Evolutionary conservation across 2,113 vertebrate species (phyloP).

Genomic region (Dendropsophus ebraccatus): DNA sequence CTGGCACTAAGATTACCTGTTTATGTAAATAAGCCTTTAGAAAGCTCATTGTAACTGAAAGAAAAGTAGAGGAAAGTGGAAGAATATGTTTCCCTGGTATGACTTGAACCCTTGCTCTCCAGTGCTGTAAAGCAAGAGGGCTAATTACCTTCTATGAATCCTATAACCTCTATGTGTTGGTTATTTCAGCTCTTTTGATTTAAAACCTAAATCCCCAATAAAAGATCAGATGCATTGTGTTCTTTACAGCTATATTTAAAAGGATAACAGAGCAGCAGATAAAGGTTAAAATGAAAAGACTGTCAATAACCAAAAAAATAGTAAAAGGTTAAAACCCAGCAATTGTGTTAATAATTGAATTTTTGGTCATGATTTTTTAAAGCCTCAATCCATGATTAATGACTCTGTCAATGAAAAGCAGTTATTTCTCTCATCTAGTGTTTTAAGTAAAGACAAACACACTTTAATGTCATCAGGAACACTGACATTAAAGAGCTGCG

Average conservation of each 20-base stretch:
- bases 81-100: background rate
- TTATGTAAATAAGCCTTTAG: too few species aligned
- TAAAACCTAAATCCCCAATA: background rate
- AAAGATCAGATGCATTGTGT: background rate
- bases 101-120: background rate
- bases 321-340: constrained; percentile 12
- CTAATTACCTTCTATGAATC: background rate
- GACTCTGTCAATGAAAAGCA: constrained; percentile 25
- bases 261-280: background rate
- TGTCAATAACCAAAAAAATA: constrained; percentile 14
- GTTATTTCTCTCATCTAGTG: background rate
- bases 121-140: background rate
- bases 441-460: constrained; percentile 18
- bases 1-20: too few species aligned
- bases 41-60: background rate
- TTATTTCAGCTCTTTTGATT: constrained; percentile 3
- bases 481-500: constrained; percentile 22
- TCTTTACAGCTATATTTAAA: constrained; percentile 25
- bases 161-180: background rate
- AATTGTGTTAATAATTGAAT: constrained; percentile 40
- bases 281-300: background rate
- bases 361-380: constrained; percentile 27
- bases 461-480: constrained; percentile 23
- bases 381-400: constrained; percentile 42
- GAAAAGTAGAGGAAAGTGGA: background rate